Evolutionary conservation across 2,113 vertebrate genomes (phyloP).

Genomic region (Oostethus manadensis): DNA sequence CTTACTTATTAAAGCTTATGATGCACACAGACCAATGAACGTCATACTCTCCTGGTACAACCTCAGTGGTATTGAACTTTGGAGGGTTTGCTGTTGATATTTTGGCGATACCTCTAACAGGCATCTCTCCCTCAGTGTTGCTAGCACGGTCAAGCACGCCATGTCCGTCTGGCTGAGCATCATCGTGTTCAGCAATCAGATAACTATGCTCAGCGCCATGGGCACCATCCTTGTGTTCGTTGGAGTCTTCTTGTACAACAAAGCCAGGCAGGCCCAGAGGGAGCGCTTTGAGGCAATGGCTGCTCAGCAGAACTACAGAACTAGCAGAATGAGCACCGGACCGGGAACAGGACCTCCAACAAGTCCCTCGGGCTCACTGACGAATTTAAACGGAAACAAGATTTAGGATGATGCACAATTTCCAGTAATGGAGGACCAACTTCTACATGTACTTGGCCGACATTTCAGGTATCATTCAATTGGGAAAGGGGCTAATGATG

Average conservation of each 20-base stretch:
- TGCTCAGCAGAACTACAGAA: slow-evolving; percentile 55
- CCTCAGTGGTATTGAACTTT: too few relatives aligned
- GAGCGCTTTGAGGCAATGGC: slow-evolving; percentile 71
- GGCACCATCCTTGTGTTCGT: slow-evolving; percentile 82
- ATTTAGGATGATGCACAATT: not conserved
- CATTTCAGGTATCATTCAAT: not conserved
- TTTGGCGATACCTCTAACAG: not conserved
- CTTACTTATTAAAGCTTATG: too few relatives aligned
- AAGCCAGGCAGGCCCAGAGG: slow-evolving; percentile 83
- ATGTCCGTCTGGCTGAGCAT: slow-evolving; percentile 94
- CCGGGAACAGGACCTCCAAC: slow-evolving; percentile 46
- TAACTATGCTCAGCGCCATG: slow-evolving; percentile 81
- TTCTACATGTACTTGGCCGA: too few relatives aligned
- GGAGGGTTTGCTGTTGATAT: too few relatives aligned
- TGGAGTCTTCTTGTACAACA: slow-evolving; percentile 90
- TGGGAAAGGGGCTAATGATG: not conserved
- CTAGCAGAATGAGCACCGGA: slow-evolving; percentile 50
- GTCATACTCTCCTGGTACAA: too few relatives aligned
- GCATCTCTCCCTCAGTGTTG: slow-evolving; percentile 75
- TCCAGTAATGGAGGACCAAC: not conserved
- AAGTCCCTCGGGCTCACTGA: slow-evolving; percentile 27
- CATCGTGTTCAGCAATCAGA: slow-evolving; percentile 89
- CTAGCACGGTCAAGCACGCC: slow-evolving; percentile 94
- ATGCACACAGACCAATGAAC: too few relatives aligned
- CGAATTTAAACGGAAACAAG: not conserved